Evolutionary conservation across 2,888 invertebrate genomes (phyloP).

Genomic region (Gymnoscelis rufifasciata): DNA sequence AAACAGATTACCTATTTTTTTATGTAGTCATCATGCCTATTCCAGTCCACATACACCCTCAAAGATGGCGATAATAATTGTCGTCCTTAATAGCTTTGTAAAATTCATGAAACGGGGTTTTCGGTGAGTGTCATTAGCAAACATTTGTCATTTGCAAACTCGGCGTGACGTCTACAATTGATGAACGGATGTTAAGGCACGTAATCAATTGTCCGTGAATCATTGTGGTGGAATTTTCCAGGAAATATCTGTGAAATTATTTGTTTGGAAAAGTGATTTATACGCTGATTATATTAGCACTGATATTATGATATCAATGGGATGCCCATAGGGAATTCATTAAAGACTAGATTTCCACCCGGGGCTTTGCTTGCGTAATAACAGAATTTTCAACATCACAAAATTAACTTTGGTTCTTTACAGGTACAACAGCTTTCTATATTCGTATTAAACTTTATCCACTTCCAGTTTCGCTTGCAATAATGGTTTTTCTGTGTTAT

Average conservation of each 20-base stretch:
- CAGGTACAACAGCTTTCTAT: too few species aligned
- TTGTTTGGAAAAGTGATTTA: constrained; percentile 32
- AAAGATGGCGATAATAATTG: constrained; percentile 40
- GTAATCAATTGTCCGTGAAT: constrained; percentile 67
- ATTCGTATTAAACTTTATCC: too few species aligned
- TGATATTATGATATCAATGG: neutral
- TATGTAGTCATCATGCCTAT: too few species aligned
- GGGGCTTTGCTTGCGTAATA: too few species aligned
- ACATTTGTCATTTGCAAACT: constrained; percentile 74
- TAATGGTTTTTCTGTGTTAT: too few species aligned
- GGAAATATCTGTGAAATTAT: constrained; percentile 41
- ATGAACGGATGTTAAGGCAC: constrained; percentile 68
- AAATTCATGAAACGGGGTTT: constrained; percentile 59
- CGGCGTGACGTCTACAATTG: constrained; percentile 68
- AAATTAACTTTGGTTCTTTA: too few species aligned
- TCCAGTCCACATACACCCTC: too few species aligned
- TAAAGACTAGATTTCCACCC: too few species aligned
- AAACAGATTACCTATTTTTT: too few species aligned
- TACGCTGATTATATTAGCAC: constrained; percentile 11
- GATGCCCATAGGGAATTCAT: too few species aligned
- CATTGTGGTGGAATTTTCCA: constrained; percentile 51
- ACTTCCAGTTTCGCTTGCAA: too few species aligned
- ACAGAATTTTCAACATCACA: too few species aligned
- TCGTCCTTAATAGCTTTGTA: constrained; percentile 49
- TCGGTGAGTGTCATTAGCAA: constrained; percentile 66